phyloP scores from a whole-genome alignment of 1,140 invertebrate genomes.

The Olivierus martensii region DNA sequence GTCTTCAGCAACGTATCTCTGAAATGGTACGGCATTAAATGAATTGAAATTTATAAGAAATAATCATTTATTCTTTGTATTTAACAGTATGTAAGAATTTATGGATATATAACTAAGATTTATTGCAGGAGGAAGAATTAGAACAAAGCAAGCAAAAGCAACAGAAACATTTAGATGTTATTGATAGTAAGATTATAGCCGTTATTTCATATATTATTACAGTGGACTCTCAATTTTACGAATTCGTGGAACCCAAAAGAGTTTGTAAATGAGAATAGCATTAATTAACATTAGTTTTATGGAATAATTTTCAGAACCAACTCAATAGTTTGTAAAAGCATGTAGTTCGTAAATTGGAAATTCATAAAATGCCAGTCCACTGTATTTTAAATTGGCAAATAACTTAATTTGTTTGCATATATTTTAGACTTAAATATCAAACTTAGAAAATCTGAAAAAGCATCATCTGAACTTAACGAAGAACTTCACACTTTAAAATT shows the following conservation, averaged over 20 bases:
- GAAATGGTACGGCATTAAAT: constrained; percentile 6
- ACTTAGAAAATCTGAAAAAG: background rate
- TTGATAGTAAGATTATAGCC: background rate
- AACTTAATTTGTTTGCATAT: background rate
- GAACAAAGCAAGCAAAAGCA: constrained; percentile 20
- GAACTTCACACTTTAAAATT: background rate
- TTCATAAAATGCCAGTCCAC: too few species aligned
- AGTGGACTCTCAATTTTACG: too few species aligned
- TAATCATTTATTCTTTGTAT: too few species aligned
- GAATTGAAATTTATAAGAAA: too few species aligned
- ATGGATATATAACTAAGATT: constrained; percentile 1
- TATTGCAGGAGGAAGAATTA: constrained; percentile 26
- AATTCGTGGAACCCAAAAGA: too few species aligned
- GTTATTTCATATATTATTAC: background rate
- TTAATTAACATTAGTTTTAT: too few species aligned
- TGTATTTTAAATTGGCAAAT: too few species aligned
- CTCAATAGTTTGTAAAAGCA: too few species aligned
- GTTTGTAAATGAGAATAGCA: too few species aligned
- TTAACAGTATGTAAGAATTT: too few species aligned
- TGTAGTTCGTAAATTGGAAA: too few species aligned
- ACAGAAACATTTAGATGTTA: constrained; percentile 25
- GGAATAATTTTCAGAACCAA: background rate
- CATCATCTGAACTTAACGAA: background rate
- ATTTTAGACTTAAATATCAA: background rate
- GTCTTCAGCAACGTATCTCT: constrained; percentile 2